These are phyloP conservation scores for Phalacrocorax brasilianus DNA, from an alignment of 2,113 vertebrate species.

Conservation along the genomic window DNA sequence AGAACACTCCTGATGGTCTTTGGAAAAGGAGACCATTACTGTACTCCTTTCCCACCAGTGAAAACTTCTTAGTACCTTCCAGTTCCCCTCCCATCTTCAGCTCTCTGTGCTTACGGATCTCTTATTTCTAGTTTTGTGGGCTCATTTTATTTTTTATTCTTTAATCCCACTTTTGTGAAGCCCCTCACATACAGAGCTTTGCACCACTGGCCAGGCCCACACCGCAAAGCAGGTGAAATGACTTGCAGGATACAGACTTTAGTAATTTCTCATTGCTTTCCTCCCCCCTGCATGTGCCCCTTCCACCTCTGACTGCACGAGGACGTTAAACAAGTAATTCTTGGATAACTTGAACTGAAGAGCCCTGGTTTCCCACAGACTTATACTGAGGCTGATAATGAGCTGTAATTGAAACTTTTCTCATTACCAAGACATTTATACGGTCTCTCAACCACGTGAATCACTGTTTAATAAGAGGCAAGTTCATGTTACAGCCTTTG, in stretches of 20 bases:
- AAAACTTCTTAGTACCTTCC: neutral
- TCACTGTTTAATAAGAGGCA: conserved; percentile 33
- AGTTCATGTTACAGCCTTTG: conserved; percentile 58
- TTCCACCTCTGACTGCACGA: neutral
- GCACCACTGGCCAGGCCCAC: neutral
- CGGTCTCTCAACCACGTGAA: conserved; percentile 40
- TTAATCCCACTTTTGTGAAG: neutral
- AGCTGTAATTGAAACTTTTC: conserved; percentile 55
- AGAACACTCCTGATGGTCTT: neutral
- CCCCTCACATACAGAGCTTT: neutral
- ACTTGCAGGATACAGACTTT: neutral
- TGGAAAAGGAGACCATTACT: neutral
- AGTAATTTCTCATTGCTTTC: neutral
- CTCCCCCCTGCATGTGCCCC: neutral
- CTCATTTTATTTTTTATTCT: neutral
- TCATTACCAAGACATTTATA: conserved; percentile 49
- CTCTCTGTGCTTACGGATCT: fast-evolving
- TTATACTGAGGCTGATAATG: conserved; percentile 20
- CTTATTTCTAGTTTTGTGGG: neutral
- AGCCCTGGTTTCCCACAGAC: conserved; percentile 14
- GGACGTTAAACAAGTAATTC: neutral
- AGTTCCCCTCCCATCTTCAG: neutral
- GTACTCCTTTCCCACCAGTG: neutral
- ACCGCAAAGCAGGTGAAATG: neutral
- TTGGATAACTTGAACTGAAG: neutral